Conservation (phyloP, 2,113 vertebrate genomes). For the Psophia crepitans region DNA sequence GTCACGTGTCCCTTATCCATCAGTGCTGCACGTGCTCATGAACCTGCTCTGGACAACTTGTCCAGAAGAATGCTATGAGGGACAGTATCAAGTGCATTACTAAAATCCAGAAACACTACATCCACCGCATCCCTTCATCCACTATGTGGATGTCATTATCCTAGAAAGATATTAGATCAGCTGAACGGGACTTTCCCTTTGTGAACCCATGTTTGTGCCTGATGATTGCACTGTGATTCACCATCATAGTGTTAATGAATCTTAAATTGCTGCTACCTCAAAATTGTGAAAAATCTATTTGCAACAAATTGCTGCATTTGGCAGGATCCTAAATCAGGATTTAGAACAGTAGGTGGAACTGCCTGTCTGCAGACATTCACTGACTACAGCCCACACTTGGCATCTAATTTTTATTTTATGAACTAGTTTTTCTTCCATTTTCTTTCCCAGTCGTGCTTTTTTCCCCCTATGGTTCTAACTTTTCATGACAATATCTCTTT, state of each 20-base stretch:
- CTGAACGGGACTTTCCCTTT: neutral
- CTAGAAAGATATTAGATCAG: neutral
- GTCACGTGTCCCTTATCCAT: too few species aligned
- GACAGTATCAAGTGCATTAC: neutral
- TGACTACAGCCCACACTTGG: neutral
- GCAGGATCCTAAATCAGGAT: too few species aligned
- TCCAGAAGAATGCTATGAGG: neutral
- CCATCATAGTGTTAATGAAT: too few species aligned
- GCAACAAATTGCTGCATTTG: too few species aligned
- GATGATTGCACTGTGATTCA: neutral
- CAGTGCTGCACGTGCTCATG: too few species aligned
- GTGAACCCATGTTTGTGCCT: neutral
- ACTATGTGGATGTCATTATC: neutral
- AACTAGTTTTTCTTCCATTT: neutral
- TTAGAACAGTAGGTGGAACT: neutral
- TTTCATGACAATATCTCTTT: neutral
- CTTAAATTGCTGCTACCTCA: too few species aligned
- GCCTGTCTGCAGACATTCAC: neutral
- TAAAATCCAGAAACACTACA: neutral
- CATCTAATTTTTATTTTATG: neutral
- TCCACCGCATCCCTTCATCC: neutral
- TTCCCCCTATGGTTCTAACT: neutral
- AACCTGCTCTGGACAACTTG: neutral
- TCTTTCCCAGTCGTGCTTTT: neutral
- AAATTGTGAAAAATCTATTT: too few species aligned